Evolutionary conservation across 2,888 invertebrate genomes (phyloP), one percentile per base, ranked within the genome.

Genomic region (Sarcophaga rosellei): DNA sequence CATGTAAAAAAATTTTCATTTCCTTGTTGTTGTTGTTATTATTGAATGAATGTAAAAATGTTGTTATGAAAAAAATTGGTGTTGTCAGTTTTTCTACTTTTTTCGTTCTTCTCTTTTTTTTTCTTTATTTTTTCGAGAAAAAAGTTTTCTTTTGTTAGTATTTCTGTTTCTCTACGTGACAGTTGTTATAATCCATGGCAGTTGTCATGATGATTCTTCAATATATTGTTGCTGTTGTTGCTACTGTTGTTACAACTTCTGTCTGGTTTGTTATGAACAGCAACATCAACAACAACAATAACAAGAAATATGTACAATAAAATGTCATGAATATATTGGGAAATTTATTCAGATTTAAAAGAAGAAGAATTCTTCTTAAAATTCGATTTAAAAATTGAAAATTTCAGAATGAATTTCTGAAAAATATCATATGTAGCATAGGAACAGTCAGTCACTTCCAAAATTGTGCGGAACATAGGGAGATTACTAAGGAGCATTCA

Each of bases 141-240:
- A 66, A 66, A 53, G 44, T 76, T 65, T 76, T 57, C 20, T 21
- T 11, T 62, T 74, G 12, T 47, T 47, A 62, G 61, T 61, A 78
- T 80, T 81, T 77, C 76, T 75, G 72, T 81, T 73, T 47, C 47
- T 47, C 47, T 77, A 79, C 69, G 74, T 69, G 74, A 77, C 85
- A 85, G 75, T 81, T 73, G 68, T 61, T 74, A 53, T 74, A 81
- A 85, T 85, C 81, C 81, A 81, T 76, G 81, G 57, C 76, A 76
- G 75, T 76, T 85, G 72, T 72, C 68, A 68, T 83, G 78, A 47
- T 47, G 47, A 47, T 47, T 59, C 35, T 62, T 73, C 61, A 66
- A 68, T 47, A 35, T 17, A 35, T 59, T 20, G 23, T 65, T 75
- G 47, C 8, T 65, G 44, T 59, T 47, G 11, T 15, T 15, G 47